phyloP scores from a whole-genome alignment of 2,797 vertebrate genomes.

The Labeo calbasu region DNA sequence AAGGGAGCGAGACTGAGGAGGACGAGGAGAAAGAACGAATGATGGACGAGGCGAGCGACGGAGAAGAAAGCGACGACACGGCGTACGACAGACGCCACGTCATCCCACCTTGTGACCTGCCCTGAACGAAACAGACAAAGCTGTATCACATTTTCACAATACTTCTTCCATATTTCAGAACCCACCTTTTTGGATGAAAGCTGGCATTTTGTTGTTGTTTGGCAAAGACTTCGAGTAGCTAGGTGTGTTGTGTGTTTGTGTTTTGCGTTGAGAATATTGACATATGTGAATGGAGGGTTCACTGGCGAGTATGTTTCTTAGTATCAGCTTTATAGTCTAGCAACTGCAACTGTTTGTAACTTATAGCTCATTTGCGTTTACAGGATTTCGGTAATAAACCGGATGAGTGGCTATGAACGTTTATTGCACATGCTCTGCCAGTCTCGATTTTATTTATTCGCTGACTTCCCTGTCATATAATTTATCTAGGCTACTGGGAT shows the following conservation, averaged over 20 bases:
- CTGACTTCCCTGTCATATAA: constrained; percentile 19
- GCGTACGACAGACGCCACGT: constrained; percentile 77
- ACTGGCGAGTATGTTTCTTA: constrained; percentile 4
- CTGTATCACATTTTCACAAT: constrained; percentile 30
- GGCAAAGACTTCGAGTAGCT: constrained; percentile 3
- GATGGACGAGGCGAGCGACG: constrained; percentile 71
- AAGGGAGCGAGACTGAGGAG: constrained; percentile 77
- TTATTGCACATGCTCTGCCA: constrained; percentile 8
- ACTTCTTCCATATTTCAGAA: constrained; percentile 32
- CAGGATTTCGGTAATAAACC: constrained; percentile 23
- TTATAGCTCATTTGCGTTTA: constrained; percentile 21
- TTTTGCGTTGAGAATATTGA: constrained; percentile 18
- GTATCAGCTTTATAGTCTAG: constrained; percentile 20
- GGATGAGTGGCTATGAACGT: constrained; percentile 12
- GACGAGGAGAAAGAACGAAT: constrained; percentile 75
- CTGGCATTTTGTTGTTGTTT: constrained; percentile 16
- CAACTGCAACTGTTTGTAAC: constrained; percentile 1
- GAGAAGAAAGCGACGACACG: constrained; percentile 80
- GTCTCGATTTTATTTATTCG: constrained; percentile 25
- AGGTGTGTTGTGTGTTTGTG: constrained; percentile 26
- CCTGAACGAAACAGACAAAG: constrained; percentile 61
- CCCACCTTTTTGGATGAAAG: constrained; percentile 22
- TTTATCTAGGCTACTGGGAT: constrained; percentile 13
- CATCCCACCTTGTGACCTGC: constrained; percentile 72
- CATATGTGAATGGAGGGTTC: constrained; percentile 4